Percentiles rank a stretch among this genome's conserved stretches.
Evolutionary conservation across 2,113 vertebrate genomes (phyloP).

Genomic region (Excalfactoria chinensis): DNA sequence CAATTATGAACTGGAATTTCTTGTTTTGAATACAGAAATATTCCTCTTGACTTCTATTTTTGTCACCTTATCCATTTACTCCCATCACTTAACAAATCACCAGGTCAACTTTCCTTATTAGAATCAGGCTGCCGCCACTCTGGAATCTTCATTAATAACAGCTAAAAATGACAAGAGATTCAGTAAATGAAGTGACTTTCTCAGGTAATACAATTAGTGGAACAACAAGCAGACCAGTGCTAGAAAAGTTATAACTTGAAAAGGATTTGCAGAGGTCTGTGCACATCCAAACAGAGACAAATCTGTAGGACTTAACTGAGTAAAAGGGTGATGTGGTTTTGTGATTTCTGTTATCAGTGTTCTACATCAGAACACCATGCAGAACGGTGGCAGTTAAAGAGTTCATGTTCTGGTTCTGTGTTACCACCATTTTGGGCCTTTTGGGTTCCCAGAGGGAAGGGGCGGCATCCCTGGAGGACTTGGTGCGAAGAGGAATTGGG

Average conservation of each 20-base stretch:
- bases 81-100: not conserved
- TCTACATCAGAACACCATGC: too few relatives aligned
- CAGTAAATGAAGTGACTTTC: not conserved
- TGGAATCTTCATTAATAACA: not conserved
- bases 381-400: too few relatives aligned
- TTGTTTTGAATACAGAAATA: not conserved
- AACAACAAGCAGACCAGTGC: not conserved
- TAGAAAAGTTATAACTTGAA: not conserved
- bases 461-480: too few relatives aligned
- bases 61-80: not conserved
- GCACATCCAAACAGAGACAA: not conserved
- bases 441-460: too few relatives aligned
- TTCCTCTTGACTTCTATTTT: not conserved
- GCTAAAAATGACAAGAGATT: not conserved
- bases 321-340: not conserved
- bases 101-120: not conserved
- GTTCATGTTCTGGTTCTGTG: too few relatives aligned
- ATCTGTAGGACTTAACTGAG: not conserved
- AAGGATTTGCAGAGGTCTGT: not conserved
- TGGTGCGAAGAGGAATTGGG: too few relatives aligned
- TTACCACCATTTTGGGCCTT: too few relatives aligned
- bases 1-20: not conserved
- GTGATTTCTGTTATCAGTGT: too few relatives aligned
- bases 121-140: not conserved
- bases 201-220: not conserved